These are phyloP conservation scores for Pycnomerus fuliginosus DNA, from an alignment of 2,888 invertebrate species.

Conservation along the genomic window DNA sequence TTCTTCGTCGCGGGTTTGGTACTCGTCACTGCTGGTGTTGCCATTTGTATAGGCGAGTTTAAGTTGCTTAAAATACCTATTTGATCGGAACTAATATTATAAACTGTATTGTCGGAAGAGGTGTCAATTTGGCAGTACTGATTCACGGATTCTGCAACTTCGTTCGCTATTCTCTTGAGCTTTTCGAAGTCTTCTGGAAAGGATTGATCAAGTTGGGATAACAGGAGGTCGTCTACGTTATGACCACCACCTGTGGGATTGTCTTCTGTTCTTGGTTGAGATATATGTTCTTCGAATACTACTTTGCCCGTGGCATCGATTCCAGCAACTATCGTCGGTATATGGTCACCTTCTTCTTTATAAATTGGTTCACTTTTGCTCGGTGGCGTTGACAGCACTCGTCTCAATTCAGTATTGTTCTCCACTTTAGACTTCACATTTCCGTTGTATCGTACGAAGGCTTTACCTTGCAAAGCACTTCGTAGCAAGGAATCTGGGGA, in stretches of 20 bases:
- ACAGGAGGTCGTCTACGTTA: conserved; percentile 67
- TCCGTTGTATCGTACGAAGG: conserved; percentile 52
- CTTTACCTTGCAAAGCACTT: conserved; percentile 82
- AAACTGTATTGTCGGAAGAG: conserved; percentile 56
- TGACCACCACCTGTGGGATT: conserved; percentile 63
- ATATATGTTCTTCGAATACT: conserved; percentile 43
- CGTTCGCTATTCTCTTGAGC: conserved; percentile 78
- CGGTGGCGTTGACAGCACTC: conserved; percentile 55
- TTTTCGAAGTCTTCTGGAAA: conserved; percentile 83
- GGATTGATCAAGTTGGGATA: conserved; percentile 67
- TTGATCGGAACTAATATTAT: conserved; percentile 52
- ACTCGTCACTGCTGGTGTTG: conserved; percentile 62
- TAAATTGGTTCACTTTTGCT: conserved; percentile 50
- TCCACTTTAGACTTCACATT: conserved; percentile 41
- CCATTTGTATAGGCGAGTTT: conserved; percentile 49
- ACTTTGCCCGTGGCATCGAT: conserved; percentile 49
- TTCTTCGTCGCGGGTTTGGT: conserved; percentile 67
- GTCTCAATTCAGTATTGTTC: conserved; percentile 57
- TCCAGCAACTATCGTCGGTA: conserved; percentile 50
- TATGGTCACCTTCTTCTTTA: conserved; percentile 46
- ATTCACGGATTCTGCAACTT: conserved; percentile 75
- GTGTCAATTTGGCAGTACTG: conserved; percentile 63
- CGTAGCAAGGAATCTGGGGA: conserved; percentile 73
- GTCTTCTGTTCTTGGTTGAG: conserved; percentile 28
- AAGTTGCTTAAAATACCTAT: conserved; percentile 49